Evolutionary conservation across 2,888 invertebrate genomes (phyloP).

Genomic region (Eupithecia centaureata): DNA sequence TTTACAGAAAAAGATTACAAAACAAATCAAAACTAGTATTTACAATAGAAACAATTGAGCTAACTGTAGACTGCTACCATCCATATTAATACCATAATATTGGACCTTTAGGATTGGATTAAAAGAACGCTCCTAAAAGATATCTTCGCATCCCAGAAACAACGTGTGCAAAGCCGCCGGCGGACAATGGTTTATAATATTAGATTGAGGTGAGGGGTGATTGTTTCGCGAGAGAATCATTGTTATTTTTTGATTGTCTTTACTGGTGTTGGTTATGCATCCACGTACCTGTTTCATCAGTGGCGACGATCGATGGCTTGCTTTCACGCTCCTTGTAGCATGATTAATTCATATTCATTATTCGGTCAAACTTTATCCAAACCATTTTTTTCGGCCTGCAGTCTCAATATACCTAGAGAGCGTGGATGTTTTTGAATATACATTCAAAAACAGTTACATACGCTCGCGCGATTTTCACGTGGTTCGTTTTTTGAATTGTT

Average conservation of each 20-base stretch:
- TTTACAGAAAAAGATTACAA: too few species aligned
- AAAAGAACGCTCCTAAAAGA: not conserved
- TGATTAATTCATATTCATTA: constrained; percentile 35
- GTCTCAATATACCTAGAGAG: too few species aligned
- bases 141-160: not conserved
- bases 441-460: too few species aligned
- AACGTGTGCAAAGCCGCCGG: not conserved
- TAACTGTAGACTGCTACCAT: too few species aligned
- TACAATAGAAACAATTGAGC: too few species aligned
- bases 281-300: constrained; percentile 25
- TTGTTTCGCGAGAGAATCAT: not conserved
- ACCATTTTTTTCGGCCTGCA: constrained; percentile 28
- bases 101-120: too few species aligned
- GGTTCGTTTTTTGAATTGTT: too few species aligned
- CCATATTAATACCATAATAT: too few species aligned
- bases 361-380: constrained; percentile 32
- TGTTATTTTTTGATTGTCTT: not conserved
- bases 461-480: too few species aligned
- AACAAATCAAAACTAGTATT: too few species aligned
- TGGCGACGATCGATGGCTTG: constrained; percentile 1
- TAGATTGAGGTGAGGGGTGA: rapidly evolving
- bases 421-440: too few species aligned
- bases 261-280: constrained; percentile 26
- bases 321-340: constrained; percentile 20
- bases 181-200: not conserved